Percentiles rank a stretch among this genome's conserved stretches.
Evolutionary conservation across 1,140 invertebrate species (phyloP).

Genomic region (Nephila pilipes): DNA sequence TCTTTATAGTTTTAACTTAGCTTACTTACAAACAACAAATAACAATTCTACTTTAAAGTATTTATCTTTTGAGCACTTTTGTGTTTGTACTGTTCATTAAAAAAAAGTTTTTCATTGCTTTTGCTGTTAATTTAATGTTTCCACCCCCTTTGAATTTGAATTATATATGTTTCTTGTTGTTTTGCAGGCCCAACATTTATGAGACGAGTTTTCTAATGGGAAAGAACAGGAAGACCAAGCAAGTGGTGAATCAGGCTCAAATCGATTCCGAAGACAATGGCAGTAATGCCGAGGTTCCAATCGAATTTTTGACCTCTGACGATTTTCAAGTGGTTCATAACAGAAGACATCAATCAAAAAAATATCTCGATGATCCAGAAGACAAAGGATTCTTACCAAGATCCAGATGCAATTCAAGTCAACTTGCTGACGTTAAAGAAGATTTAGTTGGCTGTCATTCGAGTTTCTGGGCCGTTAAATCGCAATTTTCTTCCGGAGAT

Average conservation of each 20-base stretch:
- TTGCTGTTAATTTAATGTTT: too few species aligned
- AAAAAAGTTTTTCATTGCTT: not conserved
- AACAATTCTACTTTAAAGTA: too few species aligned
- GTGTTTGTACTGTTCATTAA: not conserved
- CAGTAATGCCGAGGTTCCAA: not conserved
- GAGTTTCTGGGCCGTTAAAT: slow-evolving; percentile 23
- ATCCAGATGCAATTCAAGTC: not conserved
- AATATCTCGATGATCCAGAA: not conserved
- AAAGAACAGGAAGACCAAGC: slow-evolving; percentile 54
- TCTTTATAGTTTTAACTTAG: too few species aligned
- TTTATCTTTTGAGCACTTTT: too few species aligned
- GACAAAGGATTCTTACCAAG: not conserved
- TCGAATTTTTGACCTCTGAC: slow-evolving; percentile 61
- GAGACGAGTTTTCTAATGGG: slow-evolving; percentile 56
- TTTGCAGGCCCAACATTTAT: slow-evolving; percentile 14
- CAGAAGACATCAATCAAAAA: not conserved
- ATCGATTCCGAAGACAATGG: not conserved
- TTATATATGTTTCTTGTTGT: not conserved
- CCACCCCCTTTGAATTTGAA: not conserved
- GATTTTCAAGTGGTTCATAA: slow-evolving; percentile 62
- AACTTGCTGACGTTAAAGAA: not conserved
- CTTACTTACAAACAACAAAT: too few species aligned
- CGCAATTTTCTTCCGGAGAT: not conserved
- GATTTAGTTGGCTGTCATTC: slow-evolving; percentile 36
- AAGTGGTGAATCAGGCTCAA: not conserved